Evolutionary conservation across 2,888 invertebrate genomes (phyloP), one percentile per base, ranked within the genome.

Genomic region (Latheticus oryzae): DNA sequence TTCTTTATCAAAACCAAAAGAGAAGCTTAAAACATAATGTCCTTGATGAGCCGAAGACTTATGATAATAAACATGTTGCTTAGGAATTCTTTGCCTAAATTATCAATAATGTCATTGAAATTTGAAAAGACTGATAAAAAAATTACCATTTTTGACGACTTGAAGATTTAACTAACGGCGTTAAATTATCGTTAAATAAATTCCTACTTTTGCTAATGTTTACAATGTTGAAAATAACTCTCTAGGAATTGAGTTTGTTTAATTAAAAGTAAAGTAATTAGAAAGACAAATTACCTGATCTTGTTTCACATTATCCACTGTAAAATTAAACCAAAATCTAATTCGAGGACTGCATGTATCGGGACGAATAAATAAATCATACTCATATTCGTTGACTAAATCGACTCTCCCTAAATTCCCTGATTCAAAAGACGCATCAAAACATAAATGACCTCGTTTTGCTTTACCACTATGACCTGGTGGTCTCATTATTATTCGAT

Each of bases 311-410:
- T 98, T 98, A 77, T 97, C 97, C 23, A 98, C 97, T 1, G 96
- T 95, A 75, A 98, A 99, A 80, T 98, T 96, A 79, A 97, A 98
- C 98, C 97, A 98, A 67, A 97, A 90, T 38, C 98, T 83, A 62
- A 91, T 87, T 32, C 95, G 84, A 0, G 97, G 96, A 76, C 95
- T 92, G 78, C 97, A 96, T 0, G 97, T 97, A 78, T 99, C 98
- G 0, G 98, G 97, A 30, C 98, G 84, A 50, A 99, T 88, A 79
- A 91, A 97, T 42, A 99, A 83, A 80, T 99, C 98, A 78, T 97
- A 98, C 77, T 98, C 98, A 74, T 89, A 89, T 71, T 97, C 97
- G 3, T 91, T 92, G 68, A 97, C 85, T 67, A 95, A 87, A 75
- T 97, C 96, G 1, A 97, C 96, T 62, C 95, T 84, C n/a, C 97